These are phyloP conservation scores for Tachina fera DNA, from an alignment of 2,888 invertebrate genomes.

Conservation along the genomic window DNA sequence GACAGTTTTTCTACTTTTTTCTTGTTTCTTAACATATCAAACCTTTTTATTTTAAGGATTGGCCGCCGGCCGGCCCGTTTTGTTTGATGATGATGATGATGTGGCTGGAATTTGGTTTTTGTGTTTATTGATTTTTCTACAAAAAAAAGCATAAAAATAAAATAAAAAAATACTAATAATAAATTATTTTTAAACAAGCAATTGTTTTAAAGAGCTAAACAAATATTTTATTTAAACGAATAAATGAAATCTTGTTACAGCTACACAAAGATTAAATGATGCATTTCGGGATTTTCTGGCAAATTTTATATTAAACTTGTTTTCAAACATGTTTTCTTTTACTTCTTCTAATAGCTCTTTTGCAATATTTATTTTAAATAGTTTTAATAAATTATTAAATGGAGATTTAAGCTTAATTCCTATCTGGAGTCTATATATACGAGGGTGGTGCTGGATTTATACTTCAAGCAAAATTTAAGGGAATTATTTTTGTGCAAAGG, in stretches of 20 bases:
- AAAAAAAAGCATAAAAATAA: slow-evolving; percentile 46
- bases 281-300: slow-evolving; percentile 52
- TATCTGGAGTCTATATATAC: slow-evolving; percentile 6
- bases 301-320: slow-evolving; percentile 17
- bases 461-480: too few species aligned
- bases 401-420: slow-evolving; percentile 11
- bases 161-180: slow-evolving; percentile 51
- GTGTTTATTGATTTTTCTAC: slow-evolving; percentile 63
- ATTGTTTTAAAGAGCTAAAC: slow-evolving; percentile 72
- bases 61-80: not conserved
- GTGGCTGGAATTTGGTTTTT: slow-evolving; percentile 15
- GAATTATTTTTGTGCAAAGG: too few species aligned
- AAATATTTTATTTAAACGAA: slow-evolving; percentile 81
- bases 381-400: not conserved
- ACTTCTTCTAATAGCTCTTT: not conserved
- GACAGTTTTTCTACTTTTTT: not conserved
- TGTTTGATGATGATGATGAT: slow-evolving; percentile 47
- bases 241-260: slow-evolving; percentile 79
- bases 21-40: not conserved
- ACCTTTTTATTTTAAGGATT: slow-evolving; percentile 11
- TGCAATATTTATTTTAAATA: slow-evolving; percentile 9
- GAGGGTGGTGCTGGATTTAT: not conserved
- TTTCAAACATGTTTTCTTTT: not conserved
- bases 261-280: slow-evolving; percentile 11
- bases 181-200: slow-evolving; percentile 56